Percentiles rank a stretch among this genome's conserved stretches.
Evolutionary conservation across 2,888 invertebrate genomes (phyloP).

Genomic region (Neoscelio sp.): DNA sequence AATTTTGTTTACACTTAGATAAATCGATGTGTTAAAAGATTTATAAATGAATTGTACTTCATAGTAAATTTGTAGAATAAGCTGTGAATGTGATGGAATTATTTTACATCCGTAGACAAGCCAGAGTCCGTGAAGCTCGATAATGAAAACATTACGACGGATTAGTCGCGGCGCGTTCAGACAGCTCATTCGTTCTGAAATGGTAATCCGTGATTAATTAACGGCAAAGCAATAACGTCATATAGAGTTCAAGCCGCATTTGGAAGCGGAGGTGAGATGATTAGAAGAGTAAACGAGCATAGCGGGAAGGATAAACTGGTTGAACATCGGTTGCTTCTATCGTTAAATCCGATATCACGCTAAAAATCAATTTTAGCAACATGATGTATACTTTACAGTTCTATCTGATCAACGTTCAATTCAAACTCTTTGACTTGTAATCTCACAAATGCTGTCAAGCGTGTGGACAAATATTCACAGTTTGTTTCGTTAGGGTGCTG

Average conservation of each 20-base stretch:
- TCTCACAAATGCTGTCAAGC: constrained; percentile 58
- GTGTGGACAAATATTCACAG: constrained; percentile 58
- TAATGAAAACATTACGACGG: constrained; percentile 50
- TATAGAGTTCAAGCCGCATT: constrained; percentile 32
- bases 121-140: constrained; percentile 23
- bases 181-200: constrained; percentile 56
- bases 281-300: constrained; percentile 61
- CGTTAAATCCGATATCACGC: constrained; percentile 53
- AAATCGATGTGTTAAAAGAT: constrained; percentile 20
- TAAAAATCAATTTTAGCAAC: constrained; percentile 56
- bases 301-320: constrained; percentile 49
- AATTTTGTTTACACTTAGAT: too few relatives aligned
- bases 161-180: constrained; percentile 42
- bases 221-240: constrained; percentile 59
- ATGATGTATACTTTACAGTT: constrained; percentile 21
- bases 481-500: constrained; percentile 25
- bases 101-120: constrained; percentile 16
- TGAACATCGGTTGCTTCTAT: constrained; percentile 43
- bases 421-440: constrained; percentile 59
- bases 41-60: neutral
- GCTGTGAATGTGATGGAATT: constrained; percentile 21
- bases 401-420: constrained; percentile 36
- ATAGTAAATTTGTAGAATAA: constrained; percentile 5
- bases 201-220: constrained; percentile 63
- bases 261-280: constrained; percentile 45